Conservation (phyloP, 2,888 invertebrate genomes). For the Melipona beecheii region DNA sequence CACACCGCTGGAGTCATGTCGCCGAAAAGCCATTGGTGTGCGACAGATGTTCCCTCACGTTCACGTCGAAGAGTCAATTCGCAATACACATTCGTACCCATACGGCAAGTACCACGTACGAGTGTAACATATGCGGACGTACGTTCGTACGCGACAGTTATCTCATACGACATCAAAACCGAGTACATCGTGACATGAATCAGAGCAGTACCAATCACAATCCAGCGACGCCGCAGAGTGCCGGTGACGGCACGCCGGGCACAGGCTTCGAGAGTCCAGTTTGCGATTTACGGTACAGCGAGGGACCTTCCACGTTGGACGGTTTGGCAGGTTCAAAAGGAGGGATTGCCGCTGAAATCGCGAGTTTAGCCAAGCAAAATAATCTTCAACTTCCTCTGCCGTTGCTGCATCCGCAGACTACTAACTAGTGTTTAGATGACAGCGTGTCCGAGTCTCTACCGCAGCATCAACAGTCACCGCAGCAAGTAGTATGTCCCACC, state of each 20-base stretch:
- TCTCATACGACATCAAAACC: conserved; percentile 91
- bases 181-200: conserved; percentile 87
- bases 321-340: conserved; percentile 77
- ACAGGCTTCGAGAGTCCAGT: conserved; percentile 83
- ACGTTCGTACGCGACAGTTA: conserved; percentile 92
- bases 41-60: conserved; percentile 90
- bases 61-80: conserved; percentile 91
- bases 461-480: conserved; percentile 69
- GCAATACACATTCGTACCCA: conserved; percentile 91
- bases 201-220: conserved; percentile 81
- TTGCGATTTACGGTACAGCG: conserved; percentile 82
- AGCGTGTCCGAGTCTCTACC: conserved; percentile 78
- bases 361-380: conserved; percentile 82
- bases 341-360: conserved; percentile 81
- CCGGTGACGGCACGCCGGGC: conserved; percentile 79
- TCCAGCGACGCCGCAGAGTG: conserved; percentile 82
- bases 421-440: conserved; percentile 83
- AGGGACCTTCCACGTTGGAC: conserved; percentile 82
- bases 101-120: conserved; percentile 89
- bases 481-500: conserved; percentile 79
- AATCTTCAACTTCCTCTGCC: conserved; percentile 83
- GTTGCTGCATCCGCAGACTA: conserved; percentile 82
- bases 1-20: conserved; percentile 92
- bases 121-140: conserved; percentile 90
- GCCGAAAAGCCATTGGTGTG: conserved; percentile 91